Base-by-base conservation (phyloP, 2,113 vertebrate species). In the Carlito syrichta region DNA sequence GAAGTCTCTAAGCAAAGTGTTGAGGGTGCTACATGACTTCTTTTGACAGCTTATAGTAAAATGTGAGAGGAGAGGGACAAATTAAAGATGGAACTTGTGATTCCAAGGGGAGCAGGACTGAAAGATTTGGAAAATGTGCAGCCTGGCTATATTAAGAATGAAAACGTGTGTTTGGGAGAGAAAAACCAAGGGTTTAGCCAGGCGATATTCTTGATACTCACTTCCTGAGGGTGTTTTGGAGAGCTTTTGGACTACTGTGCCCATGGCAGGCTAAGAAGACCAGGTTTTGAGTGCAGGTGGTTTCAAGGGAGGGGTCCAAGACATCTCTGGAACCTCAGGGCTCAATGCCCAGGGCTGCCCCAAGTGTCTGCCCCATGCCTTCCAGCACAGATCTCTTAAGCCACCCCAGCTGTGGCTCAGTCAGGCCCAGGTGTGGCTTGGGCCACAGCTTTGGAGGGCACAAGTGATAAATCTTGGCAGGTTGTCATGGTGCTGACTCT, bases 171-270 rank as follows among this genome's bases (percentile, higher is more conserved):
- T 78, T n/a, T 0, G 10, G 20, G 76, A 78, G 48, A n/a, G 35
- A n/a, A 54, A 50, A 78, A 16, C 1, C 1, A 54, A 52, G 27
- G 14, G 7, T 50, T 48, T n/a, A 20, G 76, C 50, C 6, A 6
- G 54, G 74, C 11, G 19, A 35, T 19, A 9, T 27, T 27, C 73
- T 32, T 8, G 16, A 32, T 17, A 19, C 16, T 48, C 16, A 17
- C 27, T 14, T 76, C 14, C 43, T 4, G n/a, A n/a, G n/a, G n/a
- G n/a, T n/a, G n/a, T n/a, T n/a, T n/a, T n/a, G n/a, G n/a, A n/a
- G n/a, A n/a, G n/a, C n/a, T 8, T 30, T 43, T 23, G 6, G 62
- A 27, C 50, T n/a, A 38, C 13, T 7, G 2, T 0, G 11, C 8
- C 32, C 38, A 22, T 7, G 48, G 25, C n/a, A 16, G 35, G 25